Conservation (phyloP, 1,140 invertebrate genomes). For the Pararge aegeria region DNA sequence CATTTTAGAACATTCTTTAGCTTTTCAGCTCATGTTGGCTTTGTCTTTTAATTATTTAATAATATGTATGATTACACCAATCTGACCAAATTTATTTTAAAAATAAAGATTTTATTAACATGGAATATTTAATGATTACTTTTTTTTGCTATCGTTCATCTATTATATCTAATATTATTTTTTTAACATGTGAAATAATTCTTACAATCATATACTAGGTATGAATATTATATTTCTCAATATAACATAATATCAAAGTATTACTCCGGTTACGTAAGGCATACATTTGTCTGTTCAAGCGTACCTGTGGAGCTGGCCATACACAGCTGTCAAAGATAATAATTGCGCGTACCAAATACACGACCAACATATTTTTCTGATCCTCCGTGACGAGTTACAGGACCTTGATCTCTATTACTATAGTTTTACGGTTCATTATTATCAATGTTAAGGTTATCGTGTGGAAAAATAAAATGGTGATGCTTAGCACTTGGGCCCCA, state of each 20-base stretch:
- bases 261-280: conserved; percentile 25
- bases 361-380: conserved; percentile 46
- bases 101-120: too few relatives aligned
- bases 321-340: conserved; percentile 73
- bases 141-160: too few relatives aligned
- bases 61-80: too few relatives aligned
- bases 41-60: too few relatives aligned
- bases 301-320: conserved; percentile 53
- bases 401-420: conserved; percentile 37
- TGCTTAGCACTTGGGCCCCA: conserved; percentile 54
- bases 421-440: conserved; percentile 23
- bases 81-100: too few relatives aligned
- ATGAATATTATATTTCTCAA: background rate
- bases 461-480: conserved; percentile 40
- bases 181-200: too few relatives aligned
- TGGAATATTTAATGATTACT: too few relatives aligned
- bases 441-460: background rate
- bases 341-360: conserved; percentile 73
- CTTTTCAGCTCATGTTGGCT: background rate
- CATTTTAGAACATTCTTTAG: background rate
- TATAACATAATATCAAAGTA: background rate
- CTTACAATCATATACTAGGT: too few relatives aligned
- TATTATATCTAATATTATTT: too few relatives aligned
- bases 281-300: conserved; percentile 36
- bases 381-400: conserved; percentile 1